Evolutionary conservation across 2,888 invertebrate genomes (phyloP), one percentile per base, ranked within the genome.

Genomic region (Euproctis similis): DNA sequence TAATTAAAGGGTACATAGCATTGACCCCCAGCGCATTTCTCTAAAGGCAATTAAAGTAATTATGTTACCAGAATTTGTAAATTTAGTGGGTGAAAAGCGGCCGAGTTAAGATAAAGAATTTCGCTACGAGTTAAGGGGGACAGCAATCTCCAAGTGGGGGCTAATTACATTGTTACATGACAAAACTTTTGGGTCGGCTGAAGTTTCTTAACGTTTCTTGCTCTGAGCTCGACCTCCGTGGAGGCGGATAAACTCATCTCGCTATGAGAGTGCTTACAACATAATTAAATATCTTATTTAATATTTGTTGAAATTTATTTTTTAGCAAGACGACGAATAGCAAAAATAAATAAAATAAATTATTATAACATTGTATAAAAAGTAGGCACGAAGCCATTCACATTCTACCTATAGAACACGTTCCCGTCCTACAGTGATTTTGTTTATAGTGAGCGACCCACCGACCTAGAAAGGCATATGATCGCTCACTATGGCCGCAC

Each of bases 121-220:
- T 72, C n/a, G 68, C 66, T 62, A 63, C 65, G 66, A 72, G 68
- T 71, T 66, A 59, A n/a, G n/a, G 56, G 55, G 62, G 57, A 56
- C 56, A 53, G 56, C 56, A 59, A 59, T 61, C 66, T 70, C 74
- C 71, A 62, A 50, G n/a, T n/a, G n/a, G 60, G 68, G 71, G 74
- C 75, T 80, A 80, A 78, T 81, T 78, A 78, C 78, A 70, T 76
- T 76, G 81, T 77, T 69, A 75, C 74, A 73, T 72, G 73, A 73
- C 72, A 70, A 76, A 78, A 80, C 66, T 78, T 78, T 78, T 67
- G 77, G 74, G 75, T 73, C 68, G 66, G 56, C 53, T 47, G 45
- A 71, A 76, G 68, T 77, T 80, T 74, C 72, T 74, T 76, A 67
- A 61, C 69, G 70, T 69, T 75, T 70, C 67, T 69, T 71, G 56